A percentile compares a stretch with the other conserved stretches of the same genome.
Evolutionary conservation across 2,888 invertebrate species (phyloP).

Genomic region (Thereva unica): DNA sequence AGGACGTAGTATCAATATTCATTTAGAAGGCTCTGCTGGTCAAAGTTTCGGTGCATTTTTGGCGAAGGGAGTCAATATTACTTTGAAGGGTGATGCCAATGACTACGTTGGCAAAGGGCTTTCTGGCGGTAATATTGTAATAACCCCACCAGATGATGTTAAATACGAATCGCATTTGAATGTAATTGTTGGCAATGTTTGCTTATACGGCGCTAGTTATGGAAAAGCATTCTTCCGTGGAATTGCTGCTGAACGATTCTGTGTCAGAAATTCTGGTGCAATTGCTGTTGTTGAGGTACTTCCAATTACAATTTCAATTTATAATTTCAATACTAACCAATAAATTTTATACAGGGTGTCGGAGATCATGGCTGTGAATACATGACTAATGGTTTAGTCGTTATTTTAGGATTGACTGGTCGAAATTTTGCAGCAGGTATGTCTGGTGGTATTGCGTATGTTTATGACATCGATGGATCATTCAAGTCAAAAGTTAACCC

Average conservation of each 20-base stretch:
- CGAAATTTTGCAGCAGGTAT: constrained; percentile 99
- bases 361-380: constrained; percentile 99
- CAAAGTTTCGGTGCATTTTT: constrained; percentile 99
- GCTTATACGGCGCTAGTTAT: constrained; percentile 94
- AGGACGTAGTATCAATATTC: constrained; percentile 75
- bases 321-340: constrained; percentile 3
- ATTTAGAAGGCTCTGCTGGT: constrained; percentile 90
- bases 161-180: constrained; percentile 91
- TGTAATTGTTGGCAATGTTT: constrained; percentile 97
- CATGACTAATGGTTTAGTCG: constrained; percentile 94
- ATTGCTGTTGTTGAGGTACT: constrained; percentile 85
- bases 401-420: constrained; percentile 93
- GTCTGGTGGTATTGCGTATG: constrained; percentile 95
- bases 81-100: constrained; percentile 94
- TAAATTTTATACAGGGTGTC: constrained; percentile 67
- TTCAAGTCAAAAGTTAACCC: constrained; percentile 88
- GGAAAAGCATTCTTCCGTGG: constrained; percentile 95
- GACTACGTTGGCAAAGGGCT: constrained; percentile 97
- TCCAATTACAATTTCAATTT: background rate
- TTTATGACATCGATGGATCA: constrained; percentile 86
- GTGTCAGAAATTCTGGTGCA: constrained; percentile 97
- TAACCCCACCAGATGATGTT: constrained; percentile 86
- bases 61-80: constrained; percentile 85
- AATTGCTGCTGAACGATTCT: constrained; percentile 97
- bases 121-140: constrained; percentile 91